Base-by-base conservation (phyloP, 2,113 vertebrate species). In the Chlamydotis undulata region DNA sequence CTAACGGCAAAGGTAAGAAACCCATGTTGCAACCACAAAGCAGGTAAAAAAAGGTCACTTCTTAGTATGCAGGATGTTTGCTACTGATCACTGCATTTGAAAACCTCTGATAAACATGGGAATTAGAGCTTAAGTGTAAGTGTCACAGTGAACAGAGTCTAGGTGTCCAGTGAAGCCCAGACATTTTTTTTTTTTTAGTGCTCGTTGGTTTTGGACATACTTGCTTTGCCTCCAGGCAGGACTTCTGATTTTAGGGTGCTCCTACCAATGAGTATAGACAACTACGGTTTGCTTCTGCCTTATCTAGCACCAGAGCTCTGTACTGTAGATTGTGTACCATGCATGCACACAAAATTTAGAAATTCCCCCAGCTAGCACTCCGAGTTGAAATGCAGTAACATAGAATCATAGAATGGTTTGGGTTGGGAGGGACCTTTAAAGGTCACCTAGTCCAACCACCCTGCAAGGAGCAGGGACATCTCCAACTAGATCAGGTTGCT, bases 271-370 rank as follows among this genome's bases (percentile, higher is more conserved):
- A 37, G 6, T 16, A 18, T 14, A 49, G 52, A 63, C 49, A 55
- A 73, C 33, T 3, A 13, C 2, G 17, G 2, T 45, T 31, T 69
- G 28, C 9, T 95, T 74, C 57, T 64, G 28, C 18, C 35, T 68
- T 69, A 17, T 41, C 31, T 71, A 47, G 3, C 17, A 55, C 22
- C 31, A 70, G 7, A 57, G 10, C 55, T 50, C 6, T 2, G 12
- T 47, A 17, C 11, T 49, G 10, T 35, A 57, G 26, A 45, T 22
- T 4, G 7, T 47, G n/a, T 15, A 33, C 6, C 19, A 49, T 23
- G 31, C 10, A 11, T 0, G 0, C 3, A 43, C 14, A 43, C 14
- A 43, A 35, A 18, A 12, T 52, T 16, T 16, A 61, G 45, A 63
- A 83, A 50, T 83, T 35, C 14, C 9, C 7, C 5, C 47, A 90